phyloP scores from a whole-genome alignment of 2,113 vertebrate genomes.

The Pteropus alecto region DNA sequence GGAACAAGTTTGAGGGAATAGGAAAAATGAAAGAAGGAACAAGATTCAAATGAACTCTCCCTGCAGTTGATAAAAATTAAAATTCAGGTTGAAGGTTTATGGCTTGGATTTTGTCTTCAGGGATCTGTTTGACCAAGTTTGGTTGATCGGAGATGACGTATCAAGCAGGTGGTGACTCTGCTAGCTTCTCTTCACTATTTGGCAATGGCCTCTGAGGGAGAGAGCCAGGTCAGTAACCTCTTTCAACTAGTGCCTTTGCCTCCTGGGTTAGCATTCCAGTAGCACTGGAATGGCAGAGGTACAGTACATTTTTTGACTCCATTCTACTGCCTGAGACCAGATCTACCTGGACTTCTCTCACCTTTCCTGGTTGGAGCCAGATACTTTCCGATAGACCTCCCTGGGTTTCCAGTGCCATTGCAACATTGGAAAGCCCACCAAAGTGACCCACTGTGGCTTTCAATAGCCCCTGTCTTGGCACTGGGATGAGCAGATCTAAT shows the following conservation, averaged over 20 bases:
- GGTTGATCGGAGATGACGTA: not conserved
- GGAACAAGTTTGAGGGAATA: constrained; percentile 50
- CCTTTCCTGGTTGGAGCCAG: not conserved
- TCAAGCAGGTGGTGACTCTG: constrained; percentile 2
- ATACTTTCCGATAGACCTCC: not conserved
- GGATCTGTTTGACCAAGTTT: not conserved
- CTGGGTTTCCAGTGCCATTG: not conserved
- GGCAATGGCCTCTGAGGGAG: not conserved
- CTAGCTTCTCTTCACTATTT: not conserved
- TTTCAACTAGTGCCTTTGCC: not conserved
- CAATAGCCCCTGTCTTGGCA: constrained; percentile 9
- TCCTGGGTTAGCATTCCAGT: not conserved
- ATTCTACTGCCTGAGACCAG: not conserved
- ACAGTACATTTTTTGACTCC: not conserved
- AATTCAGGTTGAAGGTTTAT: not conserved
- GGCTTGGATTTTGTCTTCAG: constrained; percentile 47
- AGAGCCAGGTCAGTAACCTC: not conserved
- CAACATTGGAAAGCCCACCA: not conserved
- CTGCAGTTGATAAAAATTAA: not conserved
- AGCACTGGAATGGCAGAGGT: not conserved
- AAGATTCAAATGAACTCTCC: constrained; percentile 4
- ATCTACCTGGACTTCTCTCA: not conserved
- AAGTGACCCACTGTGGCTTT: not conserved
- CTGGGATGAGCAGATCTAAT: constrained; percentile 41
- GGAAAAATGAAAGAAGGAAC: constrained; percentile 25